Evolutionary conservation across 2,888 invertebrate species (phyloP).

Genomic region (Himalopsyche japonica): DNA sequence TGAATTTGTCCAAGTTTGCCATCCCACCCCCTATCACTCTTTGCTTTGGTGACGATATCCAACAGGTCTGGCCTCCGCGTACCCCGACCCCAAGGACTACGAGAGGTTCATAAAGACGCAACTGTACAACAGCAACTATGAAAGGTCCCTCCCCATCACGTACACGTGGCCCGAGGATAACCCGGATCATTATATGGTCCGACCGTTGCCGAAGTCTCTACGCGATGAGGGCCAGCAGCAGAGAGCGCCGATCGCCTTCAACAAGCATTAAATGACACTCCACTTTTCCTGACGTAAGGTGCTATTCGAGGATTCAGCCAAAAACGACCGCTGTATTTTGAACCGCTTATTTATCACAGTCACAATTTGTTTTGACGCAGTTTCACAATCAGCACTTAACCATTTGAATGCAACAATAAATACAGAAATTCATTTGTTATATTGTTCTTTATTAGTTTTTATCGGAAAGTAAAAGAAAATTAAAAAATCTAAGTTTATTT

Average conservation of each 20-base stretch:
- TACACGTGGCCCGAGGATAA: conserved; percentile 54
- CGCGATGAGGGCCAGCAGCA: conserved; percentile 35
- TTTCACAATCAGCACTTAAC: background rate
- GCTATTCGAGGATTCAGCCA: background rate
- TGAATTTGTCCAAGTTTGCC: background rate
- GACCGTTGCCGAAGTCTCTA: conserved; percentile 35
- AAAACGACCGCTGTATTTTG: background rate
- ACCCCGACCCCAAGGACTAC: conserved; percentile 64
- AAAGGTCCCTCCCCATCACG: conserved; percentile 53
- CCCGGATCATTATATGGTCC: conserved; percentile 43
- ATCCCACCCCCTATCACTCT: background rate
- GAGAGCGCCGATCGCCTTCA: conserved; percentile 32
- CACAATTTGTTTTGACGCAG: background rate
- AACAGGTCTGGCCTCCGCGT: conserved; percentile 61
- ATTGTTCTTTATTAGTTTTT: too few relatives aligned
- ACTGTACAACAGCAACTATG: conserved; percentile 59
- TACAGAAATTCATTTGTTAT: too few relatives aligned
- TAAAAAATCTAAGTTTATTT: too few relatives aligned
- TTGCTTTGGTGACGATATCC: background rate
- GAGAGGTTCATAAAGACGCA: conserved; percentile 55
- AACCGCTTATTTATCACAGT: background rate
- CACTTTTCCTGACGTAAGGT: background rate
- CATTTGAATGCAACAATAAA: background rate
- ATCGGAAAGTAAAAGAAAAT: too few relatives aligned
- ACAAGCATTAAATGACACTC: conserved; percentile 31